A percentile compares a stretch with the other conserved stretches of the same genome.
phyloP scores from a whole-genome alignment of 2,113 vertebrate genomes.

The Prinia subflava region DNA sequence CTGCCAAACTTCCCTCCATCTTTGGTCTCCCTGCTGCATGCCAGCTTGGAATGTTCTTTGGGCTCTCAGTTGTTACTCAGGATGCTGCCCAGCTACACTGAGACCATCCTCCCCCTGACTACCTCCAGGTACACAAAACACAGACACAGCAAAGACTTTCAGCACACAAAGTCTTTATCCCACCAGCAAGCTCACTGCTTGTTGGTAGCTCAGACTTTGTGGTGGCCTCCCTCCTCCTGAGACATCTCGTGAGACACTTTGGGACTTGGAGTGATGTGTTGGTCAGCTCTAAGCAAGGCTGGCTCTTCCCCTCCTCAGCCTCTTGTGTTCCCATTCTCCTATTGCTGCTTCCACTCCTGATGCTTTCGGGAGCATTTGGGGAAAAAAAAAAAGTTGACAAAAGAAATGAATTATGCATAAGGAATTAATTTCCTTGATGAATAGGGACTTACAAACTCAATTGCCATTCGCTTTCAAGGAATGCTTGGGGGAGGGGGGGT shows the following conservation, averaged over 20 bases:
- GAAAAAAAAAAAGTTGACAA: constrained; percentile 65
- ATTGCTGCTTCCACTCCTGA: constrained; percentile 46
- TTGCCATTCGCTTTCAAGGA: constrained; percentile 68
- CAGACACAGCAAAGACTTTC: background rate
- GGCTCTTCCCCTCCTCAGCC: background rate
- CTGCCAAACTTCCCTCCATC: background rate
- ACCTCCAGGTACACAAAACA: background rate
- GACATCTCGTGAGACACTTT: background rate
- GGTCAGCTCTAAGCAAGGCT: background rate
- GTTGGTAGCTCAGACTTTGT: background rate
- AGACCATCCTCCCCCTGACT: background rate
- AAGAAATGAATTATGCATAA: constrained; percentile 82
- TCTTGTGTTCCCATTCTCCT: constrained; percentile 34
- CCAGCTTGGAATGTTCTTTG: background rate
- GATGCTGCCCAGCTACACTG: background rate
- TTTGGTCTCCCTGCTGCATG: background rate
- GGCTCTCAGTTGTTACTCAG: background rate
- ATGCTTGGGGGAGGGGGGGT: background rate
- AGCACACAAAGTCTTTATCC: background rate
- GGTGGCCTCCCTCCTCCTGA: background rate
- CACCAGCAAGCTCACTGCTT: background rate
- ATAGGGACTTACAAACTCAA: constrained; percentile 73
- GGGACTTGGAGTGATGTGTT: background rate
- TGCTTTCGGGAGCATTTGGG: constrained; percentile 57
- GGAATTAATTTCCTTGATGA: constrained; percentile 80